Conservation (phyloP, 2,888 invertebrate species). For the Lysandra coridon region DNA sequence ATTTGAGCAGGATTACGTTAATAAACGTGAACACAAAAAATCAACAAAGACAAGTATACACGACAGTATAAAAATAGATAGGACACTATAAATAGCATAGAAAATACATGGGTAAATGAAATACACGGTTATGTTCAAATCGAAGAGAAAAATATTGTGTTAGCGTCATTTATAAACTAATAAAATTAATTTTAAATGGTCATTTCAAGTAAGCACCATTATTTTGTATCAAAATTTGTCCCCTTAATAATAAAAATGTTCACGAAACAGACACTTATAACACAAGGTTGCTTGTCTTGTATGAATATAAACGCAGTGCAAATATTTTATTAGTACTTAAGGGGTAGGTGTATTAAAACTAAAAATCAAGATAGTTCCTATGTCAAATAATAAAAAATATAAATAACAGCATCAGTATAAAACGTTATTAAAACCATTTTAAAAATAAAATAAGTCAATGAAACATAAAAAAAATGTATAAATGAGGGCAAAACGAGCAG, state of each 20-base stretch:
- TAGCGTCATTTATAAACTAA: not conserved
- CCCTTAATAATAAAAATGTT: not conserved
- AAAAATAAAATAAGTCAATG: not conserved
- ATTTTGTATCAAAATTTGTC: not conserved
- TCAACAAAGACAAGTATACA: not conserved
- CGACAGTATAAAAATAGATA: slow-evolving; percentile 12
- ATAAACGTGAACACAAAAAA: slow-evolving; percentile 27
- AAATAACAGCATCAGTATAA: not conserved
- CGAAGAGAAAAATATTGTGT: not conserved
- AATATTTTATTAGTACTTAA: not conserved
- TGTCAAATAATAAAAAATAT: not conserved
- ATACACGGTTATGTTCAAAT: not conserved
- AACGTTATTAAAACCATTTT: not conserved
- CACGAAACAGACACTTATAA: not conserved
- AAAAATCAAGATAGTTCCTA: not conserved
- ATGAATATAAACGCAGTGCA: not conserved
- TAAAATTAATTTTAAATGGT: not conserved
- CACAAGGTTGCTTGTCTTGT: not conserved
- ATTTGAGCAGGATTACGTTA: not conserved
- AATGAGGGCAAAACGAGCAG: not conserved
- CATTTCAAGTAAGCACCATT: not conserved
- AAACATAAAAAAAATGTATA: not conserved
- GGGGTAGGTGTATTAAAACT: not conserved
- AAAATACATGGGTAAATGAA: not conserved
- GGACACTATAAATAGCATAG: not conserved